These are phyloP conservation scores for Drosophila quadrilineata DNA, from an alignment of 1,140 invertebrate species.

Conservation along the genomic window DNA sequence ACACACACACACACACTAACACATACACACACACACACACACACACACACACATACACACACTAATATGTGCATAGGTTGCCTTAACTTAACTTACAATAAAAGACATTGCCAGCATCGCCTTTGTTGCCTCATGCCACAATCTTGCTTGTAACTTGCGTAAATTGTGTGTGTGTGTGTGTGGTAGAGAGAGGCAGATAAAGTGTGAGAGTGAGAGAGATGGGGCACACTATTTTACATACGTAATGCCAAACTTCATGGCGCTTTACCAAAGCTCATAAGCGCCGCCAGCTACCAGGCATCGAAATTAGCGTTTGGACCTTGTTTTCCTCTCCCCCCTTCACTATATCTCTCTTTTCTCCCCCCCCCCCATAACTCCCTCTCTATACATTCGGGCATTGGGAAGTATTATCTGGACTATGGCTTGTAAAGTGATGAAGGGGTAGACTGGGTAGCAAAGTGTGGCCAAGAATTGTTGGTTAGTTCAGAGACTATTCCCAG, in stretches of 20 bases:
- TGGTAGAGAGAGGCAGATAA: too few species aligned
- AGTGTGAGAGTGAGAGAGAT: constrained; percentile 28
- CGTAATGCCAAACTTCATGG: constrained; percentile 75
- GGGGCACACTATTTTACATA: constrained; percentile 71
- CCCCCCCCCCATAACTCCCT: too few species aligned
- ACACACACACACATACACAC: constrained; percentile 13
- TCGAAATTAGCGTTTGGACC: constrained; percentile 66
- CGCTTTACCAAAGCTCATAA: constrained; percentile 65
- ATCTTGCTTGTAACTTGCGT: constrained; percentile 59
- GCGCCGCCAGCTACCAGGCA: constrained; percentile 62
- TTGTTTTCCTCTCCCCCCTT: too few species aligned
- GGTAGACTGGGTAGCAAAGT: too few species aligned
- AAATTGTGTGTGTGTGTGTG: constrained; percentile 41
- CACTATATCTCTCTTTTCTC: too few species aligned
- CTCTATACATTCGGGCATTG: too few species aligned
- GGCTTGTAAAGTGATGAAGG: too few species aligned
- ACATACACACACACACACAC: too few species aligned
- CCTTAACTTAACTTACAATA: constrained; percentile 71
- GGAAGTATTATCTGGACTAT: too few species aligned
- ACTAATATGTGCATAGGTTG: constrained; percentile 4
- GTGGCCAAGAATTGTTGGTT: too few species aligned
- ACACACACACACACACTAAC: constrained; percentile 14
- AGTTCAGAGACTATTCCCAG: too few species aligned
- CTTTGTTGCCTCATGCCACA: too few species aligned
- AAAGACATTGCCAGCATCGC: constrained; percentile 54